These are phyloP conservation scores for Steinernema carpocapsae DNA, from an alignment of 2,888 invertebrate genomes.

Conservation along the genomic window DNA sequence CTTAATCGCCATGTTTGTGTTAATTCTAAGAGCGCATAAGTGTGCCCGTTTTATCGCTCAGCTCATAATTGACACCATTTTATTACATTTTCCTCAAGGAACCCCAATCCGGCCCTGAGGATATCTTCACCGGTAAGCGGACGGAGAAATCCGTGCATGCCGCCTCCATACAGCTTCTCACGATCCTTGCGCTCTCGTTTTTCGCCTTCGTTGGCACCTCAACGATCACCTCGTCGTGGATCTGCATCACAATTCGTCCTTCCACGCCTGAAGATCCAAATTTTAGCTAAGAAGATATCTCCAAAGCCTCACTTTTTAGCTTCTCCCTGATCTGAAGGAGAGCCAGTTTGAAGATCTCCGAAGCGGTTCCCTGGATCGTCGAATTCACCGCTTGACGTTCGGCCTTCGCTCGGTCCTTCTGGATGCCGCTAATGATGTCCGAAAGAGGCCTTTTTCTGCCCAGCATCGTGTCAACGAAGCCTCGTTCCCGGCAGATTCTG, in stretches of 20 bases:
- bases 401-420: slow-evolving; percentile 78
- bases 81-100: slow-evolving; percentile 36
- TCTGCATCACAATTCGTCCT: slow-evolving; percentile 79
- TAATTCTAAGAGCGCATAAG: no score
- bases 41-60: no score
- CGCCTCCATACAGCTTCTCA: slow-evolving; percentile 47
- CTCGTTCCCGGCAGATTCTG: slow-evolving; percentile 76
- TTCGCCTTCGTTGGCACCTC: slow-evolving; percentile 78
- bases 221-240: slow-evolving; percentile 94
- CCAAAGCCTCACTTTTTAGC: slow-evolving; percentile 68
- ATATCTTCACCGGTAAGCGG: slow-evolving; percentile 48
- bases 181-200: slow-evolving; percentile 53
- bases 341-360: slow-evolving; percentile 90
- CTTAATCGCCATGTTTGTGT: no score
- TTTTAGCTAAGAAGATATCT: neutral
- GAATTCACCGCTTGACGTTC: slow-evolving; percentile 96
- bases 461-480: slow-evolving; percentile 83
- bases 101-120: slow-evolving; percentile 47
- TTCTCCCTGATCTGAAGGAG: slow-evolving; percentile 80
- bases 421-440: slow-evolving; percentile 72
- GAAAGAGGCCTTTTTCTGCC: slow-evolving; percentile 82
- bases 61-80: neutral
- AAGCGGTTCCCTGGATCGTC: slow-evolving; percentile 92
- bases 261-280: slow-evolving; percentile 39
- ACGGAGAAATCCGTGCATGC: slow-evolving; percentile 45